A percentile compares a stretch with the other conserved stretches of the same genome.
Evolutionary conservation across 1,140 invertebrate species (phyloP).

Genomic region (Gryllus bimaculatus): DNA sequence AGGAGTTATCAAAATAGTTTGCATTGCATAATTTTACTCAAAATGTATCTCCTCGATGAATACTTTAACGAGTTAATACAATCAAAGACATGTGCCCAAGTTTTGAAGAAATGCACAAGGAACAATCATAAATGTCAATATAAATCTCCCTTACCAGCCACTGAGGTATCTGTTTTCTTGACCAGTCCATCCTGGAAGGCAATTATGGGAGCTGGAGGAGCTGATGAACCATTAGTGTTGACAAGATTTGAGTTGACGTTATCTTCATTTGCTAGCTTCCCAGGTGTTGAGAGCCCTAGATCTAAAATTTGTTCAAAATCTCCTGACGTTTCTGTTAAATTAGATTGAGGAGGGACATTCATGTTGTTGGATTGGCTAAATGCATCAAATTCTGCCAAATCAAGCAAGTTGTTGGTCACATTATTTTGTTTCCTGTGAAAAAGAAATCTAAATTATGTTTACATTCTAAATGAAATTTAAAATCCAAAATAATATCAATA

Average conservation of each 20-base stretch:
- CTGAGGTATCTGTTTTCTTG: slow-evolving; percentile 20
- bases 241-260: slow-evolving; percentile 21
- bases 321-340: background rate
- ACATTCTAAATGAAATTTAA: background rate
- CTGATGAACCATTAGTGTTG: slow-evolving; percentile 6
- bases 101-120: too few species aligned
- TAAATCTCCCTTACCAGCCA: slow-evolving; percentile 17
- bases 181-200: slow-evolving; percentile 19
- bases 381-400: slow-evolving; percentile 20
- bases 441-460: slow-evolving; percentile 6
- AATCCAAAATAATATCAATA: background rate
- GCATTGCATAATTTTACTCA: too few species aligned
- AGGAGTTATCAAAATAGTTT: too few species aligned
- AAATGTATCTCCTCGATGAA: too few species aligned
- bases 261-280: slow-evolving; percentile 21
- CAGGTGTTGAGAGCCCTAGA: slow-evolving; percentile 7
- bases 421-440: slow-evolving; percentile 21
- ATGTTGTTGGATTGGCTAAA: slow-evolving; percentile 14
- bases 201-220: slow-evolving; percentile 15
- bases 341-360: background rate
- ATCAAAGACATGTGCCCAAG: too few species aligned
- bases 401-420: slow-evolving; percentile 22
- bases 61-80: too few species aligned
- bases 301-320: slow-evolving; percentile 18
- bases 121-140: too few species aligned